Base-by-base conservation (phyloP, 1,140 invertebrate genomes). In the Cyclina sinensis region DNA sequence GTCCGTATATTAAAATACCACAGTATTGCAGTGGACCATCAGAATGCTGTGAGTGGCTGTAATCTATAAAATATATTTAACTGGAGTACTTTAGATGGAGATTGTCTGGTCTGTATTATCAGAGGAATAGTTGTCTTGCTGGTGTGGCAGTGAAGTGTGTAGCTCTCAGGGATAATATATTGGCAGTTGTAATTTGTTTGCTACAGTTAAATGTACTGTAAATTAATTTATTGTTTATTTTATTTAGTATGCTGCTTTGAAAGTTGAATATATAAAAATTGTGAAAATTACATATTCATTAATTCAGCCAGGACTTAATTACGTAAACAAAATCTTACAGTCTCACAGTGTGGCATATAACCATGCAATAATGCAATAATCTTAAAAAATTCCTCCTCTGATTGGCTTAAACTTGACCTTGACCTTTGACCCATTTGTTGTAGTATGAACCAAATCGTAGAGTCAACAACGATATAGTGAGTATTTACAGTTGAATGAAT, bases 361-460 rank as follows among this genome's bases (percentile, higher is more conserved):
- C 65, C 65, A n/a, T 76, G 24, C 39, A 35, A 70, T 37, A 30
- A 4, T 35, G 30, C n/a, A n/a, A n/a, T n/a, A n/a, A n/a, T n/a
- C n/a, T n/a, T n/a, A 2, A 39, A 16, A 70, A 70, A 27, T 43
- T 16, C 65, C 14, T 27, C 32, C 21, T 70, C 35, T 70, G 65
- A 70, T 70, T 70, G 65, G 32, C 46, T 76, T 16, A 76, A 76
- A 51, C 24, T 76, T 48, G 21, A 76, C 73, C 46, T 78, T 78
- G 74, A 78, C 74, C 46, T 78, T 78, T 78, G 74, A 51, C 74
- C 74, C 74, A 35, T 86, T 81, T 91, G 91, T 95, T 94, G 74
- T 97, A 97, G 95, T 93, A 95, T 95, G 96, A 96, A 93, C 95
- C 96, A 85, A 95, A 95, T 92, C 94, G 95, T 94, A 95, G 92